Evolutionary conservation across 2,797 vertebrate species (phyloP).

Genomic region (Crocodylus rhombifer): DNA sequence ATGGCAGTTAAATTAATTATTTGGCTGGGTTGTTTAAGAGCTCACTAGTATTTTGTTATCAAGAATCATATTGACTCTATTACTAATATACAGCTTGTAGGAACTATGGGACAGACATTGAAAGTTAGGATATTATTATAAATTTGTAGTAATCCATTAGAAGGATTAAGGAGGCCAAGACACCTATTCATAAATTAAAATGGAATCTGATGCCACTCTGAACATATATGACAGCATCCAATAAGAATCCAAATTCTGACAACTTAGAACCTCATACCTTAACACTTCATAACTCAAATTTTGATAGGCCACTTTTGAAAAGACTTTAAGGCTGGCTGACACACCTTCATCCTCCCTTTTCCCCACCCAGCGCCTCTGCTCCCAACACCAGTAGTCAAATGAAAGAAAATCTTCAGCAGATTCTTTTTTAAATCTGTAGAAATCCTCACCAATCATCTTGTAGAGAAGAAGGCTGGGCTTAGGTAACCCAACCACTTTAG

Average conservation of each 20-base stretch:
- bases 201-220: background rate
- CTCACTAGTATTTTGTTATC: background rate
- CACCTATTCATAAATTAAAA: background rate
- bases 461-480: background rate
- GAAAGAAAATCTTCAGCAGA: background rate
- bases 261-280: background rate
- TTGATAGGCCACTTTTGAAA: no score
- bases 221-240: background rate
- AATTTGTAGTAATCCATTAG: rapidly evolving
- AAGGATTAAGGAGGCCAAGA: background rate
- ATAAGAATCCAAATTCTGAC: background rate
- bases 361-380: no score
- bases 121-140: background rate
- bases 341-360: no score
- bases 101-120: background rate
- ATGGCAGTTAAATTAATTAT: no score
- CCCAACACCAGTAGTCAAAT: background rate
- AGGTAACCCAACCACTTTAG: background rate
- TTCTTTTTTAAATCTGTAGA: background rate
- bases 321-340: no score
- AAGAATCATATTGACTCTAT: background rate
- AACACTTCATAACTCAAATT: no score
- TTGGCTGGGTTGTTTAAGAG: no score
- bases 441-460: background rate
- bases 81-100: background rate